Evolutionary conservation across 2,888 invertebrate genomes (phyloP), one percentile per base, ranked within the genome.

Genomic region (Cantharis rufa): DNA sequence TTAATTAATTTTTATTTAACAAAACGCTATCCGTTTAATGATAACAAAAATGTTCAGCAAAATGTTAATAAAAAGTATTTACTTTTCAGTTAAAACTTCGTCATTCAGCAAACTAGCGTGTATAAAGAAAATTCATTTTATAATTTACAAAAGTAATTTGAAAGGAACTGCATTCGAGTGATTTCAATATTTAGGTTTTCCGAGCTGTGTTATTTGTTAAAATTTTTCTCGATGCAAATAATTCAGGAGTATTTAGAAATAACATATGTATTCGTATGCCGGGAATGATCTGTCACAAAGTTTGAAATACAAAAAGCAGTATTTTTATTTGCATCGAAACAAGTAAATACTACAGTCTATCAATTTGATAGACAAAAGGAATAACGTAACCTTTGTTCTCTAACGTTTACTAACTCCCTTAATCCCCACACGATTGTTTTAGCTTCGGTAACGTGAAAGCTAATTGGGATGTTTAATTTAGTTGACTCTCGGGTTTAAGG

Each of bases 391-490:
- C 81, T 81, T 81, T 81, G 81, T 81, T 80, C 80, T 78, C 78
- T 80, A 80, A 80, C 81, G 81, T 79, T 77, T 79, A 78, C 80
- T 75, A 80, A 80, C 78, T 79, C 79, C 74, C 78, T 77, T 80
- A 80, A 79, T 80, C 75, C 77, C 77, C 77, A 74, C 75, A 78
- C 79, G 80, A 81, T 81, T 81, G 81, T 81, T 80, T 80, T 77
- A 78, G 79, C 80, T 80, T 78, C 76, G 80, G 79, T 79, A 79
- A 79, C 81, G 78, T 79, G 71, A 76, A 80, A 79, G 74, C 81
- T 82, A 82, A 82, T 82, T 82, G 80, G 80, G 79, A 80, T 80
- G 82, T 78, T 82, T 82, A 82, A 82, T 82, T 81, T 78, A 74
- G 78, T 76, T 80, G 80, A 78, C 80, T 80, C 80, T 79, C 79